Percentiles rank a stretch among this genome's conserved stretches.
phyloP scores from a whole-genome alignment of 2,113 vertebrate genomes.

The Python bivittatus region DNA sequence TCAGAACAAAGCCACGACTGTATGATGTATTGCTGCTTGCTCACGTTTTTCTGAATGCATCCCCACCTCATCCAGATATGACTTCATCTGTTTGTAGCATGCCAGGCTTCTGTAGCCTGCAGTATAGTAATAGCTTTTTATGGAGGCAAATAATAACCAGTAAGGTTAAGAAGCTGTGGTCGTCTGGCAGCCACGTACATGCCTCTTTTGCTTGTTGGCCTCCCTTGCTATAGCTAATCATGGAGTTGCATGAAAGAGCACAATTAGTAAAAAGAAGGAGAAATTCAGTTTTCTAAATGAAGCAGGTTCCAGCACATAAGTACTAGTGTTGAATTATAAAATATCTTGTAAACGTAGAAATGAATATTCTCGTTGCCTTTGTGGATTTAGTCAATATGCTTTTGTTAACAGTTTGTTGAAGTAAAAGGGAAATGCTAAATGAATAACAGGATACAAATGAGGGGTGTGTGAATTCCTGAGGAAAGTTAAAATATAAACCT shows the following conservation, averaged over 20 bases:
- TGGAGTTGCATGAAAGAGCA: neutral
- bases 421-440: constrained; percentile 73
- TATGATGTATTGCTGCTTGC: neutral
- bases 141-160: neutral
- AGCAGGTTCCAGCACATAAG: neutral
- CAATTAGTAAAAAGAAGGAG: neutral
- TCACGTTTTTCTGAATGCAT: neutral
- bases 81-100: neutral
- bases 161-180: neutral
- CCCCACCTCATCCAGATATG: neutral
- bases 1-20: neutral
- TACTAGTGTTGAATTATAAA: constrained; percentile 24
- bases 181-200: neutral
- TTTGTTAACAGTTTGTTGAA: constrained; percentile 63
- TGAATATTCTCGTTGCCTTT: neutral
- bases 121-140: neutral
- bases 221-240: neutral
- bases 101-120: neutral
- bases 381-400: constrained; percentile 21
- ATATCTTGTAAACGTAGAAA: neutral
- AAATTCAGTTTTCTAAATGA: neutral
- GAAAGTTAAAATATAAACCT: constrained; percentile 84
- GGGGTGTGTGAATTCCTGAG: constrained; percentile 85
- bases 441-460: constrained; percentile 88
- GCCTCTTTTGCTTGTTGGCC: constrained; percentile 5